These are phyloP conservation scores for Isotomurus palustris DNA, from an alignment of 2,888 invertebrate genomes.

Conservation along the genomic window DNA sequence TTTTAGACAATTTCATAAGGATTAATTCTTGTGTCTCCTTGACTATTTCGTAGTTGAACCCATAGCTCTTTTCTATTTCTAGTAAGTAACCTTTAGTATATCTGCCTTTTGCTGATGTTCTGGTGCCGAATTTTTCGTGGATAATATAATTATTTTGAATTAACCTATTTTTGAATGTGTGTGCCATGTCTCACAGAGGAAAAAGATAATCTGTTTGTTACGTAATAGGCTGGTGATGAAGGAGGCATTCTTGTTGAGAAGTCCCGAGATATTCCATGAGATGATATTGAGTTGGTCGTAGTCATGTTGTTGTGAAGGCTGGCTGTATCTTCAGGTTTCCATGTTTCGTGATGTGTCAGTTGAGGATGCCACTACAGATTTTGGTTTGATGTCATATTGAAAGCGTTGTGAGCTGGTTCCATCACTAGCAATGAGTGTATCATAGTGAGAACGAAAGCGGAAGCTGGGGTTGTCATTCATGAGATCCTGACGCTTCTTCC, in stretches of 20 bases:
- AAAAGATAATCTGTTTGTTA: neutral
- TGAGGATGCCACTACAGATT: too few relatives aligned
- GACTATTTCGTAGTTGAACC: too few relatives aligned
- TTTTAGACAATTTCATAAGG: too few relatives aligned
- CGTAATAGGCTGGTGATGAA: neutral
- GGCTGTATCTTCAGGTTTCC: too few relatives aligned
- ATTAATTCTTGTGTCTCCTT: too few relatives aligned
- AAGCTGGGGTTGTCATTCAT: neutral
- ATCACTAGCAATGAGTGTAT: neutral
- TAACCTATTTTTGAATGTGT: neutral
- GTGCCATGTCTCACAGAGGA: neutral
- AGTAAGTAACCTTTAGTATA: neutral
- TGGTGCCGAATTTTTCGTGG: neutral
- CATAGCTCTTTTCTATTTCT: neutral
- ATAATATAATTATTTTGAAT: neutral
- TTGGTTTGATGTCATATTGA: too few relatives aligned
- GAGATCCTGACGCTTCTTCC: neutral
- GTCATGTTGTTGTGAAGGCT: too few relatives aligned
- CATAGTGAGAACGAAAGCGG: neutral
- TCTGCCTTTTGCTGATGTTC: neutral
- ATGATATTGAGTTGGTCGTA: neutral
- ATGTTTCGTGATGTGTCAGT: too few relatives aligned
- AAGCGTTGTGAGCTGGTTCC: too few relatives aligned
- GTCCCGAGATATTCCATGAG: neutral
- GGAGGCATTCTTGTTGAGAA: neutral